Conservation (phyloP, 2,888 invertebrate genomes). For the Mellilla xanthometata region DNA sequence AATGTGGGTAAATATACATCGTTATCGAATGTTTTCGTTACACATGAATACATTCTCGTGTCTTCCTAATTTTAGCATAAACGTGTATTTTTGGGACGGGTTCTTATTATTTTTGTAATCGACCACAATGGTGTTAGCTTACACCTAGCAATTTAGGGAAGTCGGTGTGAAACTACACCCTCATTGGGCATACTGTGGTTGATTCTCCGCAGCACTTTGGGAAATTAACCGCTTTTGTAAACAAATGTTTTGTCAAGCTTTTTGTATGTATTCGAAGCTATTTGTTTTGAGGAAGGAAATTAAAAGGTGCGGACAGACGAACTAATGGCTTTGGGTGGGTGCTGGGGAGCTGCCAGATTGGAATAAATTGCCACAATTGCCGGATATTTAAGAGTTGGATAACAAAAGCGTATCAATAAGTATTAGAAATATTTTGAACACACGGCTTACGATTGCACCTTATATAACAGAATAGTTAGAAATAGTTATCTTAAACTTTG, state of each 20-base stretch:
- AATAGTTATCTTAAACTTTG: no score
- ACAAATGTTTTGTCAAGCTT: conserved; percentile 28
- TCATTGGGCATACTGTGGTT: conserved; percentile 15
- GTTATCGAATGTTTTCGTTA: not conserved
- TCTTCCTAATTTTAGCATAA: no score
- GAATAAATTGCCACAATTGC: not conserved
- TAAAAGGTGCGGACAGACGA: conserved; percentile 38
- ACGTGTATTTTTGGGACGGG: no score
- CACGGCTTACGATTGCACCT: no score
- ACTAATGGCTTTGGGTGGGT: conserved; percentile 32
- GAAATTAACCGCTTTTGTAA: conserved; percentile 39
- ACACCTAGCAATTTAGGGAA: conserved; percentile 17
- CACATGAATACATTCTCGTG: not conserved
- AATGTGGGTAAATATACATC: not conserved
- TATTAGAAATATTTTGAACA: no score
- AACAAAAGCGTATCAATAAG: no score
- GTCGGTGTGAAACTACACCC: conserved; percentile 14
- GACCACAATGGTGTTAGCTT: conserved; percentile 14
- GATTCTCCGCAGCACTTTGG: conserved; percentile 40
- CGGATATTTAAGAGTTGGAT: no score
- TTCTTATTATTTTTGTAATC: conserved; percentile 7
- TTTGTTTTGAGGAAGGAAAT: conserved; percentile 43
- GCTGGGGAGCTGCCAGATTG: conserved; percentile 10
- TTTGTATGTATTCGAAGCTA: conserved; percentile 27
- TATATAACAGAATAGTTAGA: no score